Conservation (phyloP, 1,140 invertebrate species). For the Sitophilus oryzae region DNA sequence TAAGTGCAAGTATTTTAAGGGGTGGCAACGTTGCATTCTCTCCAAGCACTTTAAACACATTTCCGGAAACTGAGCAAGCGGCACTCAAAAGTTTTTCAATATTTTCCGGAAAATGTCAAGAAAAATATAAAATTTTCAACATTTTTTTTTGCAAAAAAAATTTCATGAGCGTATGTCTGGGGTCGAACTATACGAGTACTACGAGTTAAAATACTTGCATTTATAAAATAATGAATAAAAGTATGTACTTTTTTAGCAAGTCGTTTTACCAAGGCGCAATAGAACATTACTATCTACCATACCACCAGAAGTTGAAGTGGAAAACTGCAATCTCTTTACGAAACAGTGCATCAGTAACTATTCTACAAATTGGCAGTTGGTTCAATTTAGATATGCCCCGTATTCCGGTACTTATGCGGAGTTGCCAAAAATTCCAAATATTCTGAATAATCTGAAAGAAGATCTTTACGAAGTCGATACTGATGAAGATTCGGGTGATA, state of each 20-base stretch:
- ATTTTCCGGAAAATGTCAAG: no score
- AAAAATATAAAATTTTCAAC: no score
- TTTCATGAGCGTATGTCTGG: no score
- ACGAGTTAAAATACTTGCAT: no score
- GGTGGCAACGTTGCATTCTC: no score
- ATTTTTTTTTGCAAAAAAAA: no score
- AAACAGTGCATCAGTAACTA: conserved; percentile 83
- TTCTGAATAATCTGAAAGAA: conserved; percentile 65
- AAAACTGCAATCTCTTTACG: conserved; percentile 66
- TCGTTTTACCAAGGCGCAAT: conserved; percentile 68
- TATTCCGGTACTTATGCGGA: conserved; percentile 81
- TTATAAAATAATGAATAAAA: not conserved
- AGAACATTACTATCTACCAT: conserved; percentile 71
- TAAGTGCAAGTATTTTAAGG: no score
- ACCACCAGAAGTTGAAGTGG: conserved; percentile 48
- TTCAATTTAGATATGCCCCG: conserved; percentile 81
- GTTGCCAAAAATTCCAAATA: conserved; percentile 65
- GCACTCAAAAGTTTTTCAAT: no score
- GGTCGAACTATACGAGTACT: not conserved
- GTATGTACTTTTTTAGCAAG: conserved; percentile 55
- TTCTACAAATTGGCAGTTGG: conserved; percentile 76
- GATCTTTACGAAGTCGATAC: conserved; percentile 83
- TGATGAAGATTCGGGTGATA: conserved; percentile 75
- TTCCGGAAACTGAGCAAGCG: no score
- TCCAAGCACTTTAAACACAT: no score